These are phyloP conservation scores for Melolontha melolontha DNA, from an alignment of 2,888 invertebrate genomes.

Conservation along the genomic window DNA sequence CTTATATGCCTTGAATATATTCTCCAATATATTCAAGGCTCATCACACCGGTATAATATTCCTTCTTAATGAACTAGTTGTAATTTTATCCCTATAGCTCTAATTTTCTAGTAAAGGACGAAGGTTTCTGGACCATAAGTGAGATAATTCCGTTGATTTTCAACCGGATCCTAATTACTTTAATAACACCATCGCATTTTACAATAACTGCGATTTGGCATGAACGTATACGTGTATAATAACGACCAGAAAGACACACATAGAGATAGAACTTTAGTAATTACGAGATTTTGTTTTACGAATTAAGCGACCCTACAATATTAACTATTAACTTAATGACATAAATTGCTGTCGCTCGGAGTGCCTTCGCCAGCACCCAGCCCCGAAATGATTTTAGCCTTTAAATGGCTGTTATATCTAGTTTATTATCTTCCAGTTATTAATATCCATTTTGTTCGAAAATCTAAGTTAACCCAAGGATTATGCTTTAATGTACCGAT, in stretches of 20 bases:
- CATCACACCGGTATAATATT: too few species aligned
- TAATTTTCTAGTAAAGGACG: too few species aligned
- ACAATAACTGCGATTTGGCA: not conserved
- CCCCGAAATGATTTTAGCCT: constrained; percentile 3
- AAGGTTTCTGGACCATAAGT: not conserved
- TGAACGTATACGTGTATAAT: not conserved
- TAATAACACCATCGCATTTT: constrained; percentile 25
- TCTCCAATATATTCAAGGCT: too few species aligned
- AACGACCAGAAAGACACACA: not conserved
- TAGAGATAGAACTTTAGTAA: constrained; percentile 20
- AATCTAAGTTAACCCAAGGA: not conserved
- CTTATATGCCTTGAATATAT: too few species aligned
- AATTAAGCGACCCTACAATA: constrained; percentile 31
- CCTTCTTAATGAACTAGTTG: too few species aligned
- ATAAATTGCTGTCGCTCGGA: constrained; percentile 25
- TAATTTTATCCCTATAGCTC: too few species aligned
- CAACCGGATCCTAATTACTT: constrained; percentile 23
- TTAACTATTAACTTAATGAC: constrained; percentile 34
- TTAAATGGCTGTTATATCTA: constrained; percentile 25
- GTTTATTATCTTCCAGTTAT: constrained; percentile 30
- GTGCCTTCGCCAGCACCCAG: constrained; percentile 6
- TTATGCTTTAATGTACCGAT: too few species aligned
- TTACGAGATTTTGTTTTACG: constrained; percentile 31
- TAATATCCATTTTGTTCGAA: constrained; percentile 31
- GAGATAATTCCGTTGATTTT: constrained; percentile 18